Base-by-base conservation (phyloP, 2,113 vertebrate genomes). In the Bolborhynchus lineola region DNA sequence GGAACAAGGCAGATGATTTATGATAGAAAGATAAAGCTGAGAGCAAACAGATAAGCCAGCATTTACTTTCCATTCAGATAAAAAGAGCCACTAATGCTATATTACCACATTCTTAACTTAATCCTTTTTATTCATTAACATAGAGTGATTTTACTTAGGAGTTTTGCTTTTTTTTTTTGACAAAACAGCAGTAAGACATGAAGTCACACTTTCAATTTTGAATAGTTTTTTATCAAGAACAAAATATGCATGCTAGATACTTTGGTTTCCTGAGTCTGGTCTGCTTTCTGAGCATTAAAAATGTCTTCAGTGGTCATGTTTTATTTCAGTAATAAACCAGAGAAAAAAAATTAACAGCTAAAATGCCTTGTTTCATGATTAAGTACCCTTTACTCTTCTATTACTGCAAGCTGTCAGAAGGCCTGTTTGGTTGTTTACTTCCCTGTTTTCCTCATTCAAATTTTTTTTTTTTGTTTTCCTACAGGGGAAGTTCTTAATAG, bases 271-370 rank as follows among this genome's bases (percentile, higher is more conserved):
- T 67, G 52, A 84, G 46, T 35, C 28, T 82, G 33, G 86, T 92
- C 84, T 96, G 26, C 47, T 94, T 97, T 96, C 81, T 39, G 62
- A 94, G 35, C 95, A 91, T 97, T 97, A 96, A 97, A 97, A 97
- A 95, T 96, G 50, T 89, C 96, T 97, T 97, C 68, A 47, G 59
- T 85, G 79, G 84, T 95, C 70, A 76, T 93, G 70, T 94, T 98
- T 98, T 97, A 96, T 97, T 97, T 91, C 60, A 96, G 50, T 95
- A 95, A 97, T 97, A 97, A 97, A 95, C 52, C 67, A 92, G 67
- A 93, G 88, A 76, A 69, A 69, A 96, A 97, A 87, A 65, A 74
- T 59, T 89, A 87, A 91, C 47, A 82, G 67, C 92, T 96, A 97
- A 96, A 97, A 96, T 94, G 55, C 31, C 84, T 77, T 92, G 83